These are phyloP conservation scores for Atethmia centrago DNA, from an alignment of 2,888 invertebrate genomes.

Conservation along the genomic window DNA sequence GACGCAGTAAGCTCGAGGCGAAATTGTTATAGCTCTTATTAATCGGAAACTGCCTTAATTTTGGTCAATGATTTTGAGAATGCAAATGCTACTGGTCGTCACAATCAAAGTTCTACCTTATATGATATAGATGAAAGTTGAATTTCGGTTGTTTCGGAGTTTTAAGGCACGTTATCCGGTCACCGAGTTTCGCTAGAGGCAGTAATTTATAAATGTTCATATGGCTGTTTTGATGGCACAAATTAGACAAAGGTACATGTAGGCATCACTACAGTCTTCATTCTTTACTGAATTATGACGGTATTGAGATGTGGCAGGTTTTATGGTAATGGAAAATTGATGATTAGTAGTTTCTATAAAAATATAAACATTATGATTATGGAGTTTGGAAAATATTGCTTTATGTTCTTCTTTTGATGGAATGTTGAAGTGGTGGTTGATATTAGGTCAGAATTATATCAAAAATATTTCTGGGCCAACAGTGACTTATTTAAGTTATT, in stretches of 20 bases:
- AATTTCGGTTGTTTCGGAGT: constrained; percentile 39
- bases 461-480: too few relatives aligned
- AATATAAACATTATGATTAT: constrained; percentile 40
- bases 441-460: too few relatives aligned
- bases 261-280: constrained; percentile 83
- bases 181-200: constrained; percentile 84
- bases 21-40: constrained; percentile 83
- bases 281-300: constrained; percentile 73
- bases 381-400: neutral
- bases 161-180: constrained; percentile 84
- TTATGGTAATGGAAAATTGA: constrained; percentile 52
- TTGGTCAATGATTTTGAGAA: constrained; percentile 88
- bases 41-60: constrained; percentile 88
- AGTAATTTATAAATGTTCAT: constrained; percentile 86
- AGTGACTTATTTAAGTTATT: neutral
- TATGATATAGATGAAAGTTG: constrained; percentile 44
- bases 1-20: constrained; percentile 79
- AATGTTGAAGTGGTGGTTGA: neutral
- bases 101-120: constrained; percentile 65
- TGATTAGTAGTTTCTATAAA: constrained; percentile 38
- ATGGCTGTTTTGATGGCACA: constrained; percentile 83
- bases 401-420: neutral
- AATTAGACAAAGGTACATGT: constrained; percentile 83
- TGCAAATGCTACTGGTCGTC: constrained; percentile 76
- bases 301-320: constrained; percentile 64